phyloP scores from a whole-genome alignment of 2,797 vertebrate species.

The Peromyscus attwateri region DNA sequence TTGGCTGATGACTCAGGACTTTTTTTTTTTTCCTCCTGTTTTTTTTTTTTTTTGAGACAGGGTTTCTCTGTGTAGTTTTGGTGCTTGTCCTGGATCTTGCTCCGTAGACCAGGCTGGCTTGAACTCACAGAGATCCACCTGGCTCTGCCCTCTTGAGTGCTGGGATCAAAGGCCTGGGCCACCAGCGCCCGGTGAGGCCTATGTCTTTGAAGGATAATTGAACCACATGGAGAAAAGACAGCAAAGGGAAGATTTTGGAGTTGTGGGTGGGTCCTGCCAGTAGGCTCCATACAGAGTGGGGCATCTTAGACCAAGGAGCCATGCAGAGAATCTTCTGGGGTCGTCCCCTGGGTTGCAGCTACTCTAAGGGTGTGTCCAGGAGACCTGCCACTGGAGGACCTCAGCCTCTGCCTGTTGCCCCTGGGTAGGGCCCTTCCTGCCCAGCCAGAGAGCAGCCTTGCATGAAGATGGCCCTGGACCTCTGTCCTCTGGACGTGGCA shows the following conservation, averaged over 20 bases:
- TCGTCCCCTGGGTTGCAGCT: not conserved
- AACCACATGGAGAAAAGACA: not conserved
- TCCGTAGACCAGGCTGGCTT: not conserved
- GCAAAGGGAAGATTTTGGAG: not conserved
- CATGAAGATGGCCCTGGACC: not conserved
- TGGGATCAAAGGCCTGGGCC: not conserved
- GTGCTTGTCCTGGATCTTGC: too few relatives aligned
- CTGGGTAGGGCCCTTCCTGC: not conserved
- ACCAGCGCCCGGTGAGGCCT: not conserved
- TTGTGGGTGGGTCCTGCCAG: not conserved
- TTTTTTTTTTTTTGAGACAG: too few relatives aligned
- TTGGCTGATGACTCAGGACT: constrained; percentile 66
- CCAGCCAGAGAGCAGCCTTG: not conserved
- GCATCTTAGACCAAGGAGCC: not conserved
- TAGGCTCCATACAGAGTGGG: not conserved
- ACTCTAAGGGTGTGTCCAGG: not conserved
- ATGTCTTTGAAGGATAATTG: not conserved
- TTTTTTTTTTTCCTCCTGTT: too few relatives aligned
- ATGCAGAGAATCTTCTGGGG: not conserved
- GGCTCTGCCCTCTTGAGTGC: not conserved
- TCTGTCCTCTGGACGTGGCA: not conserved
- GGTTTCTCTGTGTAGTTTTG: too few relatives aligned
- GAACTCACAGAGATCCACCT: not conserved
- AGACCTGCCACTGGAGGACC: not conserved
- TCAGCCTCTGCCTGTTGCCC: not conserved